Evolutionary conservation across 2,113 vertebrate genomes (phyloP).

Genomic region (Melanostigma gelatinosum): DNA sequence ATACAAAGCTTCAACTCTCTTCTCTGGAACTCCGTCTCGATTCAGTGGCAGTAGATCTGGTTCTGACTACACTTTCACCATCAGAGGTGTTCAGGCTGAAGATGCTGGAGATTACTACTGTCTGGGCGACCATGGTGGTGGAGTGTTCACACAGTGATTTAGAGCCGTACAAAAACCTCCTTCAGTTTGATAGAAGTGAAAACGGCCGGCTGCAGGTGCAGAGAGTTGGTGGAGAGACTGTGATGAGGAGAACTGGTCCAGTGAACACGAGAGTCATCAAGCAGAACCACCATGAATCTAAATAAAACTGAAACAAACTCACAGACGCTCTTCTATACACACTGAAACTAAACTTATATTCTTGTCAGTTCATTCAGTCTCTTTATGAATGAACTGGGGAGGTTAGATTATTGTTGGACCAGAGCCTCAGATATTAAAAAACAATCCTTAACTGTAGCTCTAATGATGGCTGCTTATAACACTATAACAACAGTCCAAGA

Average conservation of each 20-base stretch:
- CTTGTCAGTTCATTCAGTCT: not conserved
- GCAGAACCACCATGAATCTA: conserved; percentile 16
- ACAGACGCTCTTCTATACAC: not conserved
- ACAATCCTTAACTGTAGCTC: not conserved
- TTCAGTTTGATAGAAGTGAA: conserved; percentile 42
- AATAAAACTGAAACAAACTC: conserved; percentile 4
- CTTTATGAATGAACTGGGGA: not conserved
- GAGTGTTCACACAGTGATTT: too few species aligned
- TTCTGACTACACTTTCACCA: conserved; percentile 67
- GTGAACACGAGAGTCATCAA: conserved; percentile 44
- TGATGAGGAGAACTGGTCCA: conserved; percentile 39
- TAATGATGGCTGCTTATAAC: not conserved
- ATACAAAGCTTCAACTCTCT: not conserved
- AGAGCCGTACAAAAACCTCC: conserved; percentile 8
- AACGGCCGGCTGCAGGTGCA: conserved; percentile 44
- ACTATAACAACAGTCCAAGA: not conserved
- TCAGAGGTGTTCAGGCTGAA: conserved; percentile 31
- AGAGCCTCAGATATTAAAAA: not conserved
- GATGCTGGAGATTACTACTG: conserved; percentile 60
- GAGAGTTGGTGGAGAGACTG: conserved; percentile 11
- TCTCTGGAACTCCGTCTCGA: conserved; percentile 51
- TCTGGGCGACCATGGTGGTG: not conserved
- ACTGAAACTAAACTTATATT: not conserved
- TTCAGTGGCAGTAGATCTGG: conserved; percentile 70
- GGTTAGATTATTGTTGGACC: not conserved